Evolutionary conservation across 1,140 invertebrate genomes (phyloP), one percentile per base, ranked within the genome.

Genomic region (Antheraea pernyi): DNA sequence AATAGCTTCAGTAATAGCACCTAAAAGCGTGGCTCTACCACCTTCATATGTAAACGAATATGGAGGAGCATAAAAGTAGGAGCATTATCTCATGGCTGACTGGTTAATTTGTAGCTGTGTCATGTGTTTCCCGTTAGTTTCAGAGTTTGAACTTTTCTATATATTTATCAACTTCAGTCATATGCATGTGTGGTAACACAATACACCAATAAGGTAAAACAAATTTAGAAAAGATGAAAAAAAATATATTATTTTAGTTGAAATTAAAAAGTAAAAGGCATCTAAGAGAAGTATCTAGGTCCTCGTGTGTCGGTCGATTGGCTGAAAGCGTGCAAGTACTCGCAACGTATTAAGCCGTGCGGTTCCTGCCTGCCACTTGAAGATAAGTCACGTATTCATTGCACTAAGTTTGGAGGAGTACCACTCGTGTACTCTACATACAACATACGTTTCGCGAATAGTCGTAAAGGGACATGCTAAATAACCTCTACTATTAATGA

Each of bases 351-450:
- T 73, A 42, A 74, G 71, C 71, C 60, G 18, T 60, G 46, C 30
- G 73, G 70, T 65, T 72, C 74, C 73, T 75, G 74, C 70, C 71
- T 76, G 78, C 73, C 66, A 69, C 69, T 74, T 58, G 30, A 30
- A 75, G 80, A 82, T 82, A 82, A 82, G 78, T 78, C 80, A 79
- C 77, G 80, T 79, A 79, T 78, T 82, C 80, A 82, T 79, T 78
- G 76, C 72, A 74, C 70, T 78, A 79, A 82, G 74, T 81, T 79
- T 75, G 74, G 71, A 75, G 74, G 73, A 75, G 60, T n/a, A 61
- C 46, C 46, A 53, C 10, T 53, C 13, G 16, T 16, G 46, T 53
- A 13, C 11, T 53, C 46, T 13, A 53, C 46, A 53, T 13, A 53
- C 46, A 53, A 53, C 16, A 53, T 13, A 53, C 46, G 22, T 30